These are phyloP conservation scores for Antechinus flavipes DNA, from an alignment of 2,113 vertebrate species.

Conservation along the genomic window DNA sequence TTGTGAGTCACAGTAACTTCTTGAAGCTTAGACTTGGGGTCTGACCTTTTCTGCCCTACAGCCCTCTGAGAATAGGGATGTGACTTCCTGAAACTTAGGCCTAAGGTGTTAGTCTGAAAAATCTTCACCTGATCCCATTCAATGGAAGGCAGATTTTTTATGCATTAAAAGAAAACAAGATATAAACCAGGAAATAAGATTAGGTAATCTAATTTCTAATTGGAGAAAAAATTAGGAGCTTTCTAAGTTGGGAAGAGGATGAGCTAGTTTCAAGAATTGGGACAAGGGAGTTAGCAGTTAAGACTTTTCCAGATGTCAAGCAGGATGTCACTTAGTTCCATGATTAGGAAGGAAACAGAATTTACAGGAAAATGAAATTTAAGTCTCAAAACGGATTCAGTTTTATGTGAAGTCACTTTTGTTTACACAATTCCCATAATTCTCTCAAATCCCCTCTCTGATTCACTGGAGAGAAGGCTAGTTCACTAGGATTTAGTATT, in stretches of 20 bases:
- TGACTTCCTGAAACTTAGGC: too few species aligned
- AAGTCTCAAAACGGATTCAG: not conserved
- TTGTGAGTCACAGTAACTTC: too few species aligned
- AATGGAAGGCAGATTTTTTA: not conserved
- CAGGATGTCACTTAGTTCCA: not conserved
- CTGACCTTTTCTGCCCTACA: too few species aligned
- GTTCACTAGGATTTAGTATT: not conserved
- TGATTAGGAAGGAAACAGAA: not conserved
- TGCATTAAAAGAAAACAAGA: too few species aligned
- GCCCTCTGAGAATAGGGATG: too few species aligned
- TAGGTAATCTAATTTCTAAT: not conserved
- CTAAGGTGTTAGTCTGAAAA: too few species aligned
- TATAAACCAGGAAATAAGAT: not conserved
- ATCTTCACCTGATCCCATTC: too few species aligned
- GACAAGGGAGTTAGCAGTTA: not conserved
- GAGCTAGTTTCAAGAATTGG: not conserved
- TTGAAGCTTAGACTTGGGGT: too few species aligned
- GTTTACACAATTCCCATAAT: not conserved
- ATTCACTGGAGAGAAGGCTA: not conserved
- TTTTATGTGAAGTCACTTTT: not conserved
- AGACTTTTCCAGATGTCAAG: not conserved
- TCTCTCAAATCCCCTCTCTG: not conserved
- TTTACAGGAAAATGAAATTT: too few species aligned
- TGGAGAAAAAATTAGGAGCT: not conserved
- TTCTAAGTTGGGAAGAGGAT: not conserved